Evolutionary conservation across 1,140 invertebrate species (phyloP), one percentile per base, ranked within the genome.

Genomic region (Octopus sinensis): DNA sequence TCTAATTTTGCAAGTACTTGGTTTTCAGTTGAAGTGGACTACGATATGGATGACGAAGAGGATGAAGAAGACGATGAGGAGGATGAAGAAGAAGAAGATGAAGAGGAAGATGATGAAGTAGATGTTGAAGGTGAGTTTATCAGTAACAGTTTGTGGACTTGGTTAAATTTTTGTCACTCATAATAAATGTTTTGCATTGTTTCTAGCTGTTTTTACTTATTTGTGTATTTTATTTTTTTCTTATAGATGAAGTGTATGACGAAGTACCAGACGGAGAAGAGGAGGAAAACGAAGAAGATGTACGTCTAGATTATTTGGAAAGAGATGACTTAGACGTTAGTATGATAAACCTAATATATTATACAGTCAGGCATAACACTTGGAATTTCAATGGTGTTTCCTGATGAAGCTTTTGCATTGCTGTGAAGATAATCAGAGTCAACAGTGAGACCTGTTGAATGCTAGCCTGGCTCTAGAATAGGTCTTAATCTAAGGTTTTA

Each of bases 291-390:
- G 88, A 90, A 84, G 87, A 88, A 43, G 90, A 93, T 85, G 91
- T 95, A 82, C 94, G 93, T 84, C 92, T 95, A 81, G 93, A 92
- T 86, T 92, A 93, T 84, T 93, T 96, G 77, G 95, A 95, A 90
- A 94, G 94, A 88, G 93, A 94, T 80, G 92, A 94, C 89, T 88
- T 95, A 79, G 87, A 89, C 80, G 88, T 89, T 85, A 88, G 85
- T 85, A 52, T 43, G 56, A 82, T 54, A 9, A n/a, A 30, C 4
- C 6, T 51, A 79, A 53, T 54, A 83, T 78, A 30, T 78, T 53
- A 6, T 13, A 51, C 51, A 43, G 43, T 71, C 13, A 6, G 53
- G 9, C 43, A 68, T 62, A 10, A 6, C 10, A 76, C 80, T 13
- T 80, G 30, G 56, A 23, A 56, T 80, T 56, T 54, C 43, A 82